Conservation (phyloP, 2,888 invertebrate species). For the Erannis defoliaria region DNA sequence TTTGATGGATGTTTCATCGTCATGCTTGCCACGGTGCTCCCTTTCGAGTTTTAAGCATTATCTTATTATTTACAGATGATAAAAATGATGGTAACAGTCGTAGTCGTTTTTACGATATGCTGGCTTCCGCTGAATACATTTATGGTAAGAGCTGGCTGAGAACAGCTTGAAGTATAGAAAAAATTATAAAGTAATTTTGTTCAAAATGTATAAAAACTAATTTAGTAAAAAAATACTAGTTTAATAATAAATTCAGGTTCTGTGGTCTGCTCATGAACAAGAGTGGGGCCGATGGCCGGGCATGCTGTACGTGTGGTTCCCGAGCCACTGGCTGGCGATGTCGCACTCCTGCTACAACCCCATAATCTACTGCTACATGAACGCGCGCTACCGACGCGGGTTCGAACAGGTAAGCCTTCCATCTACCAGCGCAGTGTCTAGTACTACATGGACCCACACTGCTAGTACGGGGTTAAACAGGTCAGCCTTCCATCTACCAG, state of each 20-base stretch:
- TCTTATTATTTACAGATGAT: slow-evolving; percentile 89
- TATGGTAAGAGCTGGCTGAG: slow-evolving; percentile 59
- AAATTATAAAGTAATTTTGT: too few relatives aligned
- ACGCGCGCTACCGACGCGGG: slow-evolving; percentile 91
- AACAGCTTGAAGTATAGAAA: too few relatives aligned
- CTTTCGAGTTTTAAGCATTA: neutral
- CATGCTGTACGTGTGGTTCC: slow-evolving; percentile 91
- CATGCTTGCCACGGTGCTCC: too few relatives aligned
- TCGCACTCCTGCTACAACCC: slow-evolving; percentile 96
- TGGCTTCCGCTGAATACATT: slow-evolving; percentile 92
- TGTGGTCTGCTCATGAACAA: slow-evolving; percentile 82
- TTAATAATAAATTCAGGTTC: slow-evolving; percentile 74
- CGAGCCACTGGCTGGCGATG: slow-evolving; percentile 94
- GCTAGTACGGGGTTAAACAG: slow-evolving; percentile 90
- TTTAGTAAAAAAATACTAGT: too few relatives aligned
- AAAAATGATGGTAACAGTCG: slow-evolving; percentile 97
- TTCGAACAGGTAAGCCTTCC: slow-evolving; percentile 85
- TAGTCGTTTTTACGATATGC: slow-evolving; percentile 93
- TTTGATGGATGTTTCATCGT: too few relatives aligned
- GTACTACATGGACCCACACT: slow-evolving; percentile 94
- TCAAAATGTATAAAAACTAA: too few relatives aligned
- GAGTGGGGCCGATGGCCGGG: slow-evolving; percentile 88
- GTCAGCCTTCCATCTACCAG: slow-evolving; percentile 74
- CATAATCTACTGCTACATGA: slow-evolving; percentile 95
- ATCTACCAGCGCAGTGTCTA: slow-evolving; percentile 89